Base-by-base conservation (phyloP, 1,140 invertebrate species). In the Ganaspis sp. region DNA sequence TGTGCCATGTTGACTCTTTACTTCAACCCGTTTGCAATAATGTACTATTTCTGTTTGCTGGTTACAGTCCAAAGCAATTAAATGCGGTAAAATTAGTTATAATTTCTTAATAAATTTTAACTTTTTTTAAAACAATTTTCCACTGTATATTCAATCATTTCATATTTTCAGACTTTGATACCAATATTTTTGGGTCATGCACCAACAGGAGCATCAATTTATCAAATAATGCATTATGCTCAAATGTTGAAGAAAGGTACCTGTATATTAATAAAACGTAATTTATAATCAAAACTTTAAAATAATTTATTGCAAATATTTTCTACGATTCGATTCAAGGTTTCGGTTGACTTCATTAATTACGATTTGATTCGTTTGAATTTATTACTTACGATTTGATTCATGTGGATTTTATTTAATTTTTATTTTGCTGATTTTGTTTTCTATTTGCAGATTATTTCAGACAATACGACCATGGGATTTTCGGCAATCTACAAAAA, bases 141-240 rank as follows among this genome's bases (percentile, higher is more conserved):
- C n/a, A n/a, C n/a, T n/a, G n/a, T n/a, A n/a, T n/a, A n/a, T n/a
- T n/a, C n/a, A n/a, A n/a, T n/a, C n/a, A n/a, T n/a, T n/a, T 34
- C 6, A 89, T 90, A 6, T 69, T 72, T 45, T 34, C 83, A 95
- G 94, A 94, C 94, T 26, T 92, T 96, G 86, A 72, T 97, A 0
- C 94, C 96, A 0, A 92, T 95, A 0, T 95, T 97, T 81, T 87
- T 95, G 1, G 93, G 94, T 12, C 96, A 98, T 85, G 93, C 93
- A 6, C 97, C 98, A 4, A 95, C 96, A 1, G 97, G 97, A 4
- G 92, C 96, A 0, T 96, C 96, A 0, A 93, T 94, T 0, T 94
- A 94, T 84, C 96, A 97, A 84, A 82, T 98, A 5, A 90, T 95
- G 0, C 96, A 97, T 83, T 96, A 94, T 79, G 94, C 92, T 0